These are phyloP conservation scores for Drosophila seguyi DNA, from an alignment of 1,140 invertebrate species.

Conservation along the genomic window DNA sequence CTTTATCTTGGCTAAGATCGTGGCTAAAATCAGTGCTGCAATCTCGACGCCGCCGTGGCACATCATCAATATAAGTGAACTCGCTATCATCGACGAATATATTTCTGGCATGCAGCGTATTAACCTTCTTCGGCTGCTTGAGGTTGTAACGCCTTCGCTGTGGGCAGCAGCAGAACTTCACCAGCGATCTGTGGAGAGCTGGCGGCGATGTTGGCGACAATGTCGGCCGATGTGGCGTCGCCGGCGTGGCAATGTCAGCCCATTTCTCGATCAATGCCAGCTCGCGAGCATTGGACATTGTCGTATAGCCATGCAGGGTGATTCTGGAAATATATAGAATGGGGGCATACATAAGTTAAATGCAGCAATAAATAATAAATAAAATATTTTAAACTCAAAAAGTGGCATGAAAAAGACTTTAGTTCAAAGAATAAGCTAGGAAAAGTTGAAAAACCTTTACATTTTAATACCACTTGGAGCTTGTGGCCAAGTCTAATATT, in stretches of 20 bases:
- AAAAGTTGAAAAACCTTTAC: neutral
- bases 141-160: conserved; percentile 79
- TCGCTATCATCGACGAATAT: conserved; percentile 82
- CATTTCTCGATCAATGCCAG: conserved; percentile 84
- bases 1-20: conserved; percentile 39
- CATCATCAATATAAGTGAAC: conserved; percentile 83
- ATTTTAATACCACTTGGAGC: neutral
- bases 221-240: conserved; percentile 70
- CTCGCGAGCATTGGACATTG: conserved; percentile 84
- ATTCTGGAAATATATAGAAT: conserved; percentile 55
- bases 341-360: neutral
- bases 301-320: conserved; percentile 79
- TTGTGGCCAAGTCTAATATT: too few species aligned
- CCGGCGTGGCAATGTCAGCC: conserved; percentile 82
- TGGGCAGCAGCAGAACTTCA: conserved; percentile 81
- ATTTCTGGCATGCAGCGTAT: conserved; percentile 79
- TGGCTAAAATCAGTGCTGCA: conserved; percentile 69
- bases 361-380: too few species aligned
- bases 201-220: conserved; percentile 79
- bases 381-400: neutral
- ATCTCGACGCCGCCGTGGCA: conserved; percentile 66
- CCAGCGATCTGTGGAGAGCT: conserved; percentile 58
- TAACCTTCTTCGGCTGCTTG: conserved; percentile 71
- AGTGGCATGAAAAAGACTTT: neutral
- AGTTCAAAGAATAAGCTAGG: neutral